Evolutionary conservation across 2,797 vertebrate genomes (phyloP), one percentile per base, ranked within the genome.

Genomic region (Salarias fasciatus): DNA sequence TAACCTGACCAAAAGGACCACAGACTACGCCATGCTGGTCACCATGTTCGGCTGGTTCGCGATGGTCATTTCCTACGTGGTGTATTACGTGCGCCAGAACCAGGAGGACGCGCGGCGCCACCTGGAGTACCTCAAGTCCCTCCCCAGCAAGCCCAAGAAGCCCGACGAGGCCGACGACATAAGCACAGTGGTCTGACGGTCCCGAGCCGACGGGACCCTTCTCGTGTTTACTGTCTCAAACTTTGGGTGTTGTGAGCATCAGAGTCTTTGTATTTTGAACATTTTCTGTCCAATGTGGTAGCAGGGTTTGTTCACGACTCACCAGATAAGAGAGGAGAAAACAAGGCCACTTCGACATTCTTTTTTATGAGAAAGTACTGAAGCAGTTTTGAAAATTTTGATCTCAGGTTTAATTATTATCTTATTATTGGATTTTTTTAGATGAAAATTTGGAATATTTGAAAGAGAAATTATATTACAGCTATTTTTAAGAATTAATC

Each of bases 1-100:
- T 85, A 98, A 96, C 89, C 92, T 98, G 79, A 94, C 95, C 9
- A 97, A 96, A 94, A 95, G 95, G 91, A 99, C 97, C 75, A 99
- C 97, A 9, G 97, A 99, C 86, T 98, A 98, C 0, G 97, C 97
- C 72, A 99, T 99, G 97, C 90, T 99, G 80, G 97, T 99, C 85
- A 99, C 97, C 82, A 99, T 99, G 97, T 99, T 99, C 54, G 96
- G 96, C 85, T 99, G 97, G 97, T 99, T 99, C 75, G 96, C 97
- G 83, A 99, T 99, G 97, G 97, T 99, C 82, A 98, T 99, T 84
- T 99, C 97, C 0, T 99, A 99, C 0, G 97, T 99, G 65, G 97
- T 99, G 18, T 99, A 98, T 78, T 99, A 99, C 0, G 97, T 99
- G 44, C 94, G 97, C 79, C 97, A 98, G 92, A 99, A 99, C 85